A percentile compares a stretch with the other conserved stretches of the same genome.
Evolutionary conservation across 2,888 invertebrate species (phyloP).

Genomic region (Ommatoiulus sabulosus): DNA sequence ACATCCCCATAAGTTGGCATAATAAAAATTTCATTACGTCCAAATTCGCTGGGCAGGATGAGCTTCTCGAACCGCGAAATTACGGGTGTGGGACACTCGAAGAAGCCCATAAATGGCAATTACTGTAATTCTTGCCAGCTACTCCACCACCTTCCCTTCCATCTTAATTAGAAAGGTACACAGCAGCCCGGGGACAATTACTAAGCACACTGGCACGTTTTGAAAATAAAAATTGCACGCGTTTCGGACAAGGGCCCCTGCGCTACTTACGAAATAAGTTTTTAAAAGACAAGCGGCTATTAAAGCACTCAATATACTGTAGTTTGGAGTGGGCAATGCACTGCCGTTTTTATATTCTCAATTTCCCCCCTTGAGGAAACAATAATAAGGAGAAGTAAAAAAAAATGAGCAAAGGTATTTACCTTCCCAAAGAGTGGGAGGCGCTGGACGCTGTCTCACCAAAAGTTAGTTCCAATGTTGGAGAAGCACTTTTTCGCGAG

Average conservation of each 20-base stretch:
- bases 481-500: neutral
- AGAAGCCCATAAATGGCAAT: conserved; percentile 19
- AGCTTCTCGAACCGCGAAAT: neutral
- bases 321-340: neutral
- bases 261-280: neutral
- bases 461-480: neutral
- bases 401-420: neutral
- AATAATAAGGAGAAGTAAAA: conserved; percentile 19
- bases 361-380: neutral
- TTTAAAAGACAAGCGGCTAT: neutral
- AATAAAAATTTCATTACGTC: neutral
- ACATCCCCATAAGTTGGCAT: neutral
- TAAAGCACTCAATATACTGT: neutral
- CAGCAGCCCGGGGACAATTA: neutral
- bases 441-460: neutral
- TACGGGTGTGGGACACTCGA: neutral
- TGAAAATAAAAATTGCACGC: neutral
- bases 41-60: neutral
- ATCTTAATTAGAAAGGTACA: conserved; percentile 19
- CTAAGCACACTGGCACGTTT: neutral
- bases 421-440: conserved; percentile 6
- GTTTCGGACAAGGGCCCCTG: neutral
- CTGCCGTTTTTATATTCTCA: neutral
- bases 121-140: neutral
- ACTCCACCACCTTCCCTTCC: neutral